Conservation (phyloP, 1,140 invertebrate genomes). For the Venturia canescens region DNA sequence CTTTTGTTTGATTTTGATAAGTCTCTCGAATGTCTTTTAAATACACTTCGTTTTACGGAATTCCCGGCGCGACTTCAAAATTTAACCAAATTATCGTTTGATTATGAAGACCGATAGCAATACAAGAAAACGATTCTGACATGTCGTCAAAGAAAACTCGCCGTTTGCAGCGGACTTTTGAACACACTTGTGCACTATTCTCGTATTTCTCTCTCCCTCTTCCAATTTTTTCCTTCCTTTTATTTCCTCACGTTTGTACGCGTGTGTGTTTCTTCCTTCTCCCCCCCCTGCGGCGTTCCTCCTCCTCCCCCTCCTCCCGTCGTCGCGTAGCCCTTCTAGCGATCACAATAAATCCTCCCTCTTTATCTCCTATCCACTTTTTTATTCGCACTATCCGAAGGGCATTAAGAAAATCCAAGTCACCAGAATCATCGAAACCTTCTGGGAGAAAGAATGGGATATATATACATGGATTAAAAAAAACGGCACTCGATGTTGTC, state of each 20-base stretch:
- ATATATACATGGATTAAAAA: not conserved
- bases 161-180: constrained; percentile 37
- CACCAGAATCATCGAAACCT: too few species aligned
- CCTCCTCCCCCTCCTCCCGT: not conserved
- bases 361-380: too few species aligned
- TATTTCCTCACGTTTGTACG: not conserved
- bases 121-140: constrained; percentile 52
- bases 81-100: constrained; percentile 1
- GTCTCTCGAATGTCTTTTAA: not conserved
- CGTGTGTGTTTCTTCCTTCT: constrained; percentile 59
- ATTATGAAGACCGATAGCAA: constrained; percentile 27
- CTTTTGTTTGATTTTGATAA: not conserved
- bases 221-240: constrained; percentile 27
- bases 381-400: too few species aligned
- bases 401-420: too few species aligned
- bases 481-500: not conserved
- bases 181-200: constrained; percentile 41
- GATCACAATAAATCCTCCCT: constrained; percentile 25
- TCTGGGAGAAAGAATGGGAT: too few species aligned
- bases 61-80: not conserved
- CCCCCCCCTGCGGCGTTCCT: constrained; percentile 52
- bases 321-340: not conserved
- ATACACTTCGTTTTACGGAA: not conserved
- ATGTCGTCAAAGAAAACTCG: constrained; percentile 40
- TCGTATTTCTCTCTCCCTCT: constrained; percentile 57